A percentile compares a stretch with the other conserved stretches of the same genome.
These are phyloP conservation scores for Asarcornis scutulata DNA, from an alignment of 2,113 vertebrate species.

Conservation along the genomic window DNA sequence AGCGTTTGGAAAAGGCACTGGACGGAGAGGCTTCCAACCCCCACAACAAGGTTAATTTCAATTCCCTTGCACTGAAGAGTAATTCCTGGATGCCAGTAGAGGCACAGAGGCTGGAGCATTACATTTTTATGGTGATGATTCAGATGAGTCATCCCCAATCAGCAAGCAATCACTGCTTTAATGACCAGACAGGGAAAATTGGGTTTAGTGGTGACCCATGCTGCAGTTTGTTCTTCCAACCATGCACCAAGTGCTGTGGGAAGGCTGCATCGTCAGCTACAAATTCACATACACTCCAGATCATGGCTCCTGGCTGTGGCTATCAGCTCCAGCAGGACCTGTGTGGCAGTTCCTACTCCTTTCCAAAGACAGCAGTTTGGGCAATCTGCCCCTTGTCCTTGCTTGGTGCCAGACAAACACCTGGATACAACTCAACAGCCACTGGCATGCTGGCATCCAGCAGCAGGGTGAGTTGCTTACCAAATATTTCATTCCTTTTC, in stretches of 20 bases:
- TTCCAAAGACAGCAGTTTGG: neutral
- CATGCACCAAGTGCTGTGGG: rapidly evolving
- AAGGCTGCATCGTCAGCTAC: neutral
- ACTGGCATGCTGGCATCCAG: neutral
- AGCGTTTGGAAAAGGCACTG: neutral
- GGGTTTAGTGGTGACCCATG: rapidly evolving
- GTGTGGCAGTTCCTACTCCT: neutral
- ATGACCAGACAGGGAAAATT: neutral
- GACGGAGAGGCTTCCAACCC: rapidly evolving
- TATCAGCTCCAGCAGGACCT: neutral
- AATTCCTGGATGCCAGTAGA: neutral
- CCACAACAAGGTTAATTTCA: neutral
- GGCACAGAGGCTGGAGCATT: neutral
- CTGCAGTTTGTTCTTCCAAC: neutral
- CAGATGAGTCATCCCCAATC: neutral
- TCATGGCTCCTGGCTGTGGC: rapidly evolving
- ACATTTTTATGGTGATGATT: neutral
- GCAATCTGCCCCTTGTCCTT: neutral
- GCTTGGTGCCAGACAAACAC: neutral
- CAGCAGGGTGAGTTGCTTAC: neutral
- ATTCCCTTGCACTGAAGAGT: neutral
- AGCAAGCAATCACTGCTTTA: neutral
- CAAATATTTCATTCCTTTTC: neutral
- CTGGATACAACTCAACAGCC: neutral
- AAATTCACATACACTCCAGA: neutral